Evolutionary conservation across 2,797 vertebrate genomes (phyloP), one percentile per base, ranked within the genome.

Genomic region (Karalla daura): DNA sequence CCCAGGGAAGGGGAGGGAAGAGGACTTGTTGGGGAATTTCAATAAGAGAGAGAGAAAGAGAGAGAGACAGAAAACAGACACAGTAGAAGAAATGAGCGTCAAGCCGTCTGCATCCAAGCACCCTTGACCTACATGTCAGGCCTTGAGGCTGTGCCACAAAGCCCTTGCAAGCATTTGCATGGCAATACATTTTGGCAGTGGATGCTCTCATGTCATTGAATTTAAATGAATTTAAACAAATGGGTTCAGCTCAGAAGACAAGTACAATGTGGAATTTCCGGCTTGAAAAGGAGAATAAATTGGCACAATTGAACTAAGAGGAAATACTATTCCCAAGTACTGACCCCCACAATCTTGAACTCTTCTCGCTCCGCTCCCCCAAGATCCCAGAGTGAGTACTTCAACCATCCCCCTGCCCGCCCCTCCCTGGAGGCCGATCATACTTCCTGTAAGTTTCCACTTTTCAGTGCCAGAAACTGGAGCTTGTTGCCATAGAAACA

Each of bases 401-500:
- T 36, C 70, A 50, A 73, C 70, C 68, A 43, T 14, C 41, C 78
- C 54, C 43, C 70, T 54, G 56, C 52, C 54, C 3, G 52, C 69
- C 89, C 86, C 84, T 89, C 86, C 84, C 85, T 86, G 77, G 82
- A 91, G 89, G 85, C 84, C 43, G 37, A 81, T 85, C 84, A 77
- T 81, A 91, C 90, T 93, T 93, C 89, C 88, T 92, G 87, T 92
- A 88, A 93, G 88, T 88, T 92, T 87, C 85, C 81, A 88, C 85
- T 91, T 91, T 92, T 89, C 88, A 89, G 86, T 74, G 87, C 89
- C 89, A 93, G 90, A 92, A 93, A 92, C 85, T 83, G 75, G 83
- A 91, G 91, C 92, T 86, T 91, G 94, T 94, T 94, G 91, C 93
- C 78, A 94, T 93, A 91, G 93, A 92, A 93, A 95, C 93, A 92